These are phyloP conservation scores for Macrobrachium rosenbergii DNA, from an alignment of 1,140 invertebrate genomes.

Conservation along the genomic window DNA sequence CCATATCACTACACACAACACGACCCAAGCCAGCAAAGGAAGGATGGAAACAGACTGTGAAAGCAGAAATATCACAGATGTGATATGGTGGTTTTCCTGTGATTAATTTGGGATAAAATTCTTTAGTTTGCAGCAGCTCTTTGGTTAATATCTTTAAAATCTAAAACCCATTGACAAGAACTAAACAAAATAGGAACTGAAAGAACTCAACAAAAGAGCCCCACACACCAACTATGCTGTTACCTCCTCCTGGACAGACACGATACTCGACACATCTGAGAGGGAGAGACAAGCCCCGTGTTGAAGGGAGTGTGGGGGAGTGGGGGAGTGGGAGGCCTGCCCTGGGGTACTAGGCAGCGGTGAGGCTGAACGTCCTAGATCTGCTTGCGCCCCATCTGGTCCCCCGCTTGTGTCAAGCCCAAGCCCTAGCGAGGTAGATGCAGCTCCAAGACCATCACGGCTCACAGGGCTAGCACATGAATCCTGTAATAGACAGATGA, in stretches of 20 bases:
- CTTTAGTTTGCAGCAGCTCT: background rate
- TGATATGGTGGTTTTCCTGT: too few species aligned
- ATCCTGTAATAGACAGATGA: conserved; percentile 27
- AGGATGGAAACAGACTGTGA: too few species aligned
- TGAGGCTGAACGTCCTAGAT: conserved; percentile 42
- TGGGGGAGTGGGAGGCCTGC: conserved; percentile 59
- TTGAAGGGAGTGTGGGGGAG: conserved; percentile 53
- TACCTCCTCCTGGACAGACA: conserved; percentile 65
- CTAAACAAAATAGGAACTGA: conserved; percentile 46
- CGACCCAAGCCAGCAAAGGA: too few species aligned
- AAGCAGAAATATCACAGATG: too few species aligned
- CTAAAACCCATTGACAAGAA: conserved; percentile 22
- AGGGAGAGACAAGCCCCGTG: conserved; percentile 58
- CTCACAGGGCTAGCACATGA: conserved; percentile 57
- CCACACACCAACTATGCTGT: conserved; percentile 65
- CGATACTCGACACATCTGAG: conserved; percentile 58
- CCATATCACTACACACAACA: too few species aligned
- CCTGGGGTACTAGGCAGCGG: conserved; percentile 57
- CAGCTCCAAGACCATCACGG: conserved; percentile 45
- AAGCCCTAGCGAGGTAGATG: conserved; percentile 54
- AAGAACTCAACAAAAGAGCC: conserved; percentile 56
- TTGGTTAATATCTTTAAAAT: conserved; percentile 9
- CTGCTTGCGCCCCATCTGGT: conserved; percentile 49
- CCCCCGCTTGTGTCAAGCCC: conserved; percentile 45
- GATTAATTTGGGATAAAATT: too few species aligned